Evolutionary conservation across 2,797 vertebrate genomes (phyloP).

Genomic region (Spondyliosoma cantharus): DNA sequence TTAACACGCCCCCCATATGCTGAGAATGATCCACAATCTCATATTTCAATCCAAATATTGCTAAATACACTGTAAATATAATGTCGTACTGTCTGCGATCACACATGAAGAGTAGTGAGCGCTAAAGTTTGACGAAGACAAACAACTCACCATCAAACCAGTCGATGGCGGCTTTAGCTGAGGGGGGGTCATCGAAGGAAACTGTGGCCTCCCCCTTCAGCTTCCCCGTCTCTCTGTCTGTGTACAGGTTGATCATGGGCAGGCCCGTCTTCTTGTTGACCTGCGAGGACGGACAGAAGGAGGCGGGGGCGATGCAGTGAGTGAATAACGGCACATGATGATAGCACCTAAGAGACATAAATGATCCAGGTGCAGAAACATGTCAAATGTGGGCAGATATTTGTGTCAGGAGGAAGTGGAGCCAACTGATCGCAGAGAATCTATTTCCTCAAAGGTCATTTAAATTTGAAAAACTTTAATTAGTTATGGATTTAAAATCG

Average conservation of each 20-base stretch:
- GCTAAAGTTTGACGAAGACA: too few species aligned
- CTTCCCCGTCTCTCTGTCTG: constrained; percentile 91
- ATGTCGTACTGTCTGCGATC: too few species aligned
- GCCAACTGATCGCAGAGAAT: too few species aligned
- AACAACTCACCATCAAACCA: constrained; percentile 90
- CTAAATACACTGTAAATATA: too few species aligned
- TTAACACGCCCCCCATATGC: too few species aligned
- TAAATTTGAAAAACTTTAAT: too few species aligned
- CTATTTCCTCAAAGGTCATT: too few species aligned
- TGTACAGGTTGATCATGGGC: constrained; percentile 95
- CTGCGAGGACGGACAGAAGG: constrained; percentile 63
- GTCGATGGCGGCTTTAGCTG: constrained; percentile 92
- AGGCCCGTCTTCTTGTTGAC: constrained; percentile 93
- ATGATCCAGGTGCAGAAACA: not conserved
- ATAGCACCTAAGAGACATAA: too few species aligned
- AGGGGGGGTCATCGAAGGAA: constrained; percentile 93
- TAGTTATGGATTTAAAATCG: too few species aligned
- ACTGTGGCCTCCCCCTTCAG: constrained; percentile 93
- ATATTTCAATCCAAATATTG: too few species aligned
- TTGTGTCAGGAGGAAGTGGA: too few species aligned
- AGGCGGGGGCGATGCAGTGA: not conserved
- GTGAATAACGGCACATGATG: not conserved
- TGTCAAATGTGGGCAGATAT: not conserved
- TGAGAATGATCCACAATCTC: not conserved
- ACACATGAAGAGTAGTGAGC: too few species aligned